Conservation (phyloP, 2,797 vertebrate genomes). For the Benthosema pterotum region DNA sequence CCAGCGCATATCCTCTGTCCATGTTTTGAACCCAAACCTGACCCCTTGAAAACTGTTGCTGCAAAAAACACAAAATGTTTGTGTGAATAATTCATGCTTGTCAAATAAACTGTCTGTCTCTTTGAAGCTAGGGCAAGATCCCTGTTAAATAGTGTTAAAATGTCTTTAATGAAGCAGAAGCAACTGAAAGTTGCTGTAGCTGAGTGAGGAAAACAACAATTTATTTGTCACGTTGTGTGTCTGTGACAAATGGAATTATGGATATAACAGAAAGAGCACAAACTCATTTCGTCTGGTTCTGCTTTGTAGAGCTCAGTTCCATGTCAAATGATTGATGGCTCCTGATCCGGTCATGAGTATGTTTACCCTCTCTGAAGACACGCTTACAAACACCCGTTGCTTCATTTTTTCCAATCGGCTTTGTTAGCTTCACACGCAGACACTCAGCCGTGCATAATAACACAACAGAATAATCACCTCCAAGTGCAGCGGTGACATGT, state of each 20-base stretch:
- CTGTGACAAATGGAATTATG: not conserved
- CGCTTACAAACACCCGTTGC: constrained; percentile 6
- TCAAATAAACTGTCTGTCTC: not conserved
- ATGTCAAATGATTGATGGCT: constrained; percentile 18
- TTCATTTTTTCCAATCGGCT: constrained; percentile 19
- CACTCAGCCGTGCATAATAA: constrained; percentile 22
- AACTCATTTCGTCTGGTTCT: constrained; percentile 6
- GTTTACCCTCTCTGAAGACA: constrained; percentile 13
- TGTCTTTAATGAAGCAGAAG: not conserved
- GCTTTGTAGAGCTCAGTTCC: constrained; percentile 5
- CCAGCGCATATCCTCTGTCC: too few species aligned
- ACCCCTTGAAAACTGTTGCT: too few species aligned
- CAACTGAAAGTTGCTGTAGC: not conserved
- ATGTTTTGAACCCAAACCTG: too few species aligned
- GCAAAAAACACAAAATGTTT: too few species aligned
- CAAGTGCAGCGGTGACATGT: constrained; percentile 3
- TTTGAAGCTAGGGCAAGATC: too few species aligned
- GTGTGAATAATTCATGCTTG: too few species aligned
- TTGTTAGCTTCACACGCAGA: constrained; percentile 22
- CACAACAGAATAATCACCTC: constrained; percentile 32
- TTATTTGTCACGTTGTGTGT: not conserved
- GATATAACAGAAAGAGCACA: not conserved
- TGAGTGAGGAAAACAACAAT: constrained; percentile 6
- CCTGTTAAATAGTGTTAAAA: not conserved
- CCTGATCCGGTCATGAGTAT: not conserved